Evolutionary conservation across 2,113 vertebrate genomes (phyloP).

Genomic region (Excalfactoria chinensis): DNA sequence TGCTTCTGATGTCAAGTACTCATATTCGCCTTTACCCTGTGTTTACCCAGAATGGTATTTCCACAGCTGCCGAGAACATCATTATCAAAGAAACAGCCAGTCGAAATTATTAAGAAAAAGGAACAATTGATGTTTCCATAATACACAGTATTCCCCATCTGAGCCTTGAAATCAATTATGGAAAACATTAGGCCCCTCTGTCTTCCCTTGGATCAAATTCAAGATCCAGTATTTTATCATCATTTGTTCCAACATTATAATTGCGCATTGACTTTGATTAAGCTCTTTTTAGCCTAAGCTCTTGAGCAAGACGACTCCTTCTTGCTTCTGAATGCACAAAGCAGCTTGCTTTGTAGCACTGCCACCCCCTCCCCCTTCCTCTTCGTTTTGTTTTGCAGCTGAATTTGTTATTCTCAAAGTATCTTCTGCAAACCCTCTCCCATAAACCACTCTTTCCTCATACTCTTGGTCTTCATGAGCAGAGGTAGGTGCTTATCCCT

Average conservation of each 20-base stretch:
- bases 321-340: neutral
- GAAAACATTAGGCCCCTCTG: slow-evolving; percentile 44
- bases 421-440: neutral
- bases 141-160: slow-evolving; percentile 47
- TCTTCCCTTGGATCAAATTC: slow-evolving; percentile 52
- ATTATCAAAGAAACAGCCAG: slow-evolving; percentile 35
- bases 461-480: neutral
- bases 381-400: neutral
- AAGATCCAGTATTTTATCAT: slow-evolving; percentile 36
- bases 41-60: neutral
- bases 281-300: slow-evolving; percentile 13
- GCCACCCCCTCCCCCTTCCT: neutral
- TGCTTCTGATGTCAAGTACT: neutral
- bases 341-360: neutral
- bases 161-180: slow-evolving; percentile 68
- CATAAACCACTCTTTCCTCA: neutral
- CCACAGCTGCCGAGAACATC: slow-evolving; percentile 17
- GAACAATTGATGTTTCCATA: slow-evolving; percentile 66
- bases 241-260: slow-evolving; percentile 28
- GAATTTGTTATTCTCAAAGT: neutral
- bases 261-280: slow-evolving; percentile 42
- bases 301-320: neutral
- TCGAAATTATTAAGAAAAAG: slow-evolving; percentile 34
- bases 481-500: neutral
- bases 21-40: neutral